Evolutionary conservation across 2,797 vertebrate species (phyloP).

Genomic region (Heterohyrax brucei): DNA sequence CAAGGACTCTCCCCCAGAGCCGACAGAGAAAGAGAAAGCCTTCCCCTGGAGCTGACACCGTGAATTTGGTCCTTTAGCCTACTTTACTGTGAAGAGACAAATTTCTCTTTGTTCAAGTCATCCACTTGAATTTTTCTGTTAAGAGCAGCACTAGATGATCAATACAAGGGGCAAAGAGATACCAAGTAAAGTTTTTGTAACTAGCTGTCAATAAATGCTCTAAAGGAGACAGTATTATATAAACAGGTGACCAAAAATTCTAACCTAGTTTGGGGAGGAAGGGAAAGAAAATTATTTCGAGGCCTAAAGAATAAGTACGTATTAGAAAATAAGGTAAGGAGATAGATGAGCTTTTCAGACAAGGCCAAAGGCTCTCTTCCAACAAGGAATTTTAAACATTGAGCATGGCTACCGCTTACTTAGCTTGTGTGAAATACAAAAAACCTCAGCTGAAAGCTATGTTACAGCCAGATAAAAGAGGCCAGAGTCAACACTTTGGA

Average conservation of each 20-base stretch:
- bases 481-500: background rate
- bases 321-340: background rate
- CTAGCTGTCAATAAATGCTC: constrained; percentile 11
- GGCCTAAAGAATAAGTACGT: background rate
- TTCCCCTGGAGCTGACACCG: too few relatives aligned
- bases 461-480: background rate
- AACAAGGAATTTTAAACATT: background rate
- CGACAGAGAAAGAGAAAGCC: too few relatives aligned
- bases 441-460: background rate
- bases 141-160: too few relatives aligned
- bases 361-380: background rate
- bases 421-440: background rate
- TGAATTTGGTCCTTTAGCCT: too few relatives aligned
- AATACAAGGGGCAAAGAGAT: background rate
- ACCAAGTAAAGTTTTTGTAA: background rate
- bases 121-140: too few relatives aligned
- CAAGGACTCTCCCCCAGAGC: too few relatives aligned
- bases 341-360: background rate
- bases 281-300: background rate
- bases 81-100: too few relatives aligned
- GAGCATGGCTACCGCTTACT: background rate
- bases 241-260: background rate
- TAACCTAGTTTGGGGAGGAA: background rate
- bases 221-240: background rate
- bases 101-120: too few relatives aligned